phyloP scores from a whole-genome alignment of 2,888 invertebrate genomes.

The Phania funesta region DNA sequence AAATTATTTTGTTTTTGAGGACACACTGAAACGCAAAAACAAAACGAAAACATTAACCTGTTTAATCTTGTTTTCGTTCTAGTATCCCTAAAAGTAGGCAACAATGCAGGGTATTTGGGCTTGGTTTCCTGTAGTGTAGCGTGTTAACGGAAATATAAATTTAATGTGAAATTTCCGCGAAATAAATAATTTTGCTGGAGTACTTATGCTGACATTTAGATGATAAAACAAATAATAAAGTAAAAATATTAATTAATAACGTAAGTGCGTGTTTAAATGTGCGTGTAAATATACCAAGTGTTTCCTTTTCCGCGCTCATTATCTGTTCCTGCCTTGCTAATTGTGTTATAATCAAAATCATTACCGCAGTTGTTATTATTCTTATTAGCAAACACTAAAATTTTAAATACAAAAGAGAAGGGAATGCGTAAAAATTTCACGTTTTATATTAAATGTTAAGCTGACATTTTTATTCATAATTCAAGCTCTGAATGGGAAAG shows the following conservation, averaged over 20 bases:
- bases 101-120: neutral
- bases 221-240: neutral
- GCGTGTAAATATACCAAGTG: neutral
- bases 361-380: neutral
- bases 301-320: neutral
- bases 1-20: slow-evolving; percentile 27
- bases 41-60: neutral
- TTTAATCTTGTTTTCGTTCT: neutral
- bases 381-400: neutral
- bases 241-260: neutral
- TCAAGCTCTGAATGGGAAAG: neutral
- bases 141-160: slow-evolving; percentile 29
- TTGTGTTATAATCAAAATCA: slow-evolving; percentile 22
- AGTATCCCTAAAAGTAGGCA: slow-evolving; percentile 32
- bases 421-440: neutral
- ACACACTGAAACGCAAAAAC: neutral
- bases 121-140: no score
- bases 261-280: neutral
- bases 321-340: slow-evolving; percentile 37
- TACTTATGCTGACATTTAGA: neutral
- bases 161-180: slow-evolving; percentile 12
- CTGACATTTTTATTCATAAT: neutral
- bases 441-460: neutral
- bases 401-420: neutral
- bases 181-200: slow-evolving; percentile 5